Conservation (phyloP, 37 sponge, comb jelly and placozoan species). For the Oscarella lobularis region DNA sequence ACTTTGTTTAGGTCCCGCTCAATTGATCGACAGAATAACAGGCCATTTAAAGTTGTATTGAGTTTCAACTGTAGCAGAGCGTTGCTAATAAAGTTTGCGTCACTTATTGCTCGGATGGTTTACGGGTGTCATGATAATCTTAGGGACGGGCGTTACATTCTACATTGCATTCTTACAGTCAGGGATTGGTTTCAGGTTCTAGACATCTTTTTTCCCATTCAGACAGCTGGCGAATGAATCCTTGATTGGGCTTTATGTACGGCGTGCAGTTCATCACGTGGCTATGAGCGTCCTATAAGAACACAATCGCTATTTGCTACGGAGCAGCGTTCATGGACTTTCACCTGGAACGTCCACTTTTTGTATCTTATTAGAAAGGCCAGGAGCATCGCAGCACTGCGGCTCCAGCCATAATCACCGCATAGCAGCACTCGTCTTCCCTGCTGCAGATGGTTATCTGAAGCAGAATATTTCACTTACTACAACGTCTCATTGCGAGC, state of each 20-base stretch:
- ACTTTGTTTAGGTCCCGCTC: conserved; percentile 28
- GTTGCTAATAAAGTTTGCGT: no score
- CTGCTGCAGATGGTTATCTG: neutral
- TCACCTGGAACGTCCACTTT: conserved; percentile 21
- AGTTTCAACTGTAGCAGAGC: no score
- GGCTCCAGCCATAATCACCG: conserved; percentile 1
- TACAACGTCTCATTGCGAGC: no score
- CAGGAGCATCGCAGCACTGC: conserved; percentile 5
- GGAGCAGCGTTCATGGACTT: conserved; percentile 7
- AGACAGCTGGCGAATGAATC: conserved; percentile 50
- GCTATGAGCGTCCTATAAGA: conserved; percentile 36
- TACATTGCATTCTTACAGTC: no score
- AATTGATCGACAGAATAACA: conserved; percentile 50
- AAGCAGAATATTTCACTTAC: no score
- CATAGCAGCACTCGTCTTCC: neutral
- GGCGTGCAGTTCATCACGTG: conserved; percentile 35
- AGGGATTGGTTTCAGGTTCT: no score
- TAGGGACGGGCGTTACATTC: no score
- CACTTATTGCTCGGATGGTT: no score
- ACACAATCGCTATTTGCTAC: no score
- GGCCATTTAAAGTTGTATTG: conserved; percentile 85
- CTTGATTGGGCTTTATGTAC: conserved; percentile 33
- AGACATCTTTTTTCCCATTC: conserved; percentile 46
- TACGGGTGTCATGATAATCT: no score
- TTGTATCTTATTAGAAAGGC: conserved; percentile 11